Base-by-base conservation (phyloP, 2,888 invertebrate species). In the Lacanobia oleracea region DNA sequence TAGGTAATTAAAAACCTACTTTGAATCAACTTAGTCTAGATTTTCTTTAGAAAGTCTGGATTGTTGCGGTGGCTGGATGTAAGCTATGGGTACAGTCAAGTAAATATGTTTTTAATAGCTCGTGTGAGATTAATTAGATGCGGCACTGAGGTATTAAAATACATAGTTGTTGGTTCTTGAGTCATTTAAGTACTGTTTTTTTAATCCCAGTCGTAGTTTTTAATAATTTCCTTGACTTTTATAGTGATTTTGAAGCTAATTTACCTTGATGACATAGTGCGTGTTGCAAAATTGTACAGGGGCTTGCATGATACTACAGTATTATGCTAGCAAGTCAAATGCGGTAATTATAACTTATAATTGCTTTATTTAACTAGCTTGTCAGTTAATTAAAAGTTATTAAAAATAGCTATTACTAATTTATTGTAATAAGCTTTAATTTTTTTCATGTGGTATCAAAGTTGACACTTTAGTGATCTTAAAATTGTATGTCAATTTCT, bases 1-100 rank as follows among this genome's bases (percentile, higher is more conserved):
- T 10, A 18, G 14, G 59, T 67, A 72, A 69, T 83, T 72, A 80
- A 83, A 61, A 83, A 62, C 62, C 65, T 74, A 78, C 67, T 71
- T 73, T 64, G 50, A 43, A 51, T 48, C 14, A 27, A 63, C 51
- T 56, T 9, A 14, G 21, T 70, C 40, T 61, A 67, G n/a, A 59
- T 48, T 78, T 72, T 68, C 66, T 53, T 59, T 65, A 72, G 75
- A 81, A 81, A 79, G 67, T 83, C 43, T 63, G 54, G 43, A 64
- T 67, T 64, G 18, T 68, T 57, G 33, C 23, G 0, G 9, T 33
- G 18, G 45, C 12, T 69, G 16, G 48, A 45, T 37, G 18, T 43
- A 69, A 40, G 61, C 18, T 51, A n/a, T 53, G 54, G 45, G 43
- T 56, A 43, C n/a, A n/a, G 4, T 23, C n/a, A 61, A 21, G 60